Conservation (phyloP, 2,888 invertebrate species). For the Adelognathus sp. region DNA sequence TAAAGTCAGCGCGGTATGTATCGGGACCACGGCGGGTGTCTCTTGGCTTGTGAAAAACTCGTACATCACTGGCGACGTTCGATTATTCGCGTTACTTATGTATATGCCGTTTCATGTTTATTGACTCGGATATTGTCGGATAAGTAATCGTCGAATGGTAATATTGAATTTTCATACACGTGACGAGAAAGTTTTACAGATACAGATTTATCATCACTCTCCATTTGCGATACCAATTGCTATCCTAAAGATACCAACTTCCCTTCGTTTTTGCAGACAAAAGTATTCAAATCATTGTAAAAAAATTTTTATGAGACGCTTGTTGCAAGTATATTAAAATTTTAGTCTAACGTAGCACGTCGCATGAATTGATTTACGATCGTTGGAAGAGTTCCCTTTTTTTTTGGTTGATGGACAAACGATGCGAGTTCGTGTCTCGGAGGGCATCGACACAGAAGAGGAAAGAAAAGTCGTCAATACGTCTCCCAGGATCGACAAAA, state of each 20-base stretch:
- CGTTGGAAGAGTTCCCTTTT: no score
- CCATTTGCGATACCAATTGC: no score
- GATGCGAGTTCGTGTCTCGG: no score
- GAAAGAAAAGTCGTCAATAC: neutral
- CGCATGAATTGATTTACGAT: neutral
- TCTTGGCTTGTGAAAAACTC: neutral
- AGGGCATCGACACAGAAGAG: neutral
- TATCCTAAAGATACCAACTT: no score
- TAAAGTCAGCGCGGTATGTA: neutral
- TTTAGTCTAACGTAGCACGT: no score
- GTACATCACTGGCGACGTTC: neutral
- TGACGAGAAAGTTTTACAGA: constrained; percentile 46
- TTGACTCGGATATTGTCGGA: neutral
- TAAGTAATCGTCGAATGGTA: constrained; percentile 6
- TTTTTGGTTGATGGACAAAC: no score
- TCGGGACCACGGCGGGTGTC: neutral
- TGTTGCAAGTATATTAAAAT: no score
- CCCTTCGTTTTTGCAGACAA: no score
- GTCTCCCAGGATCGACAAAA: neutral
- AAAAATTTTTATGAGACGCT: no score
- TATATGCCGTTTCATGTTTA: constrained; percentile 28
- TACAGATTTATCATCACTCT: no score
- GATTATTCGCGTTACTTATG: constrained; percentile 37
- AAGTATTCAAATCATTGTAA: no score
- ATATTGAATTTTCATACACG: constrained; percentile 7